A percentile compares a stretch with the other conserved stretches of the same genome.
Conservation (phyloP, 1,140 invertebrate species). For the Nasonia giraulti region DNA sequence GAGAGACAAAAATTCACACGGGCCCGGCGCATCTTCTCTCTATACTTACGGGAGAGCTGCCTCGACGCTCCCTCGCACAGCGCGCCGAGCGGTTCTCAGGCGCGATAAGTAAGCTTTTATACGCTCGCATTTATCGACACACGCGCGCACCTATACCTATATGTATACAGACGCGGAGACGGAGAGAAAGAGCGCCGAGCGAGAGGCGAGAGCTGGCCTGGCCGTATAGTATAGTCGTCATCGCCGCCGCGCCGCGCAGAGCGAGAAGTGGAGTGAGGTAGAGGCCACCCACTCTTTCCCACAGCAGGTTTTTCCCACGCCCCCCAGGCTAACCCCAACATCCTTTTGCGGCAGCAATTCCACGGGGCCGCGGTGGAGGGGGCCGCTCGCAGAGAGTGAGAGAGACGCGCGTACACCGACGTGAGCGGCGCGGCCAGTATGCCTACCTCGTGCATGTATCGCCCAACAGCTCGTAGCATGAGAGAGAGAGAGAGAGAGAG, state of each 20-base stretch:
- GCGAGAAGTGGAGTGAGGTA: slow-evolving; percentile 65
- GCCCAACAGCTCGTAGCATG: no score
- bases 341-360: slow-evolving; percentile 77
- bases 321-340: slow-evolving; percentile 83
- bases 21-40: slow-evolving; percentile 25
- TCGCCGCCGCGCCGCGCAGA: slow-evolving; percentile 29
- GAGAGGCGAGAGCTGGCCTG: not conserved
- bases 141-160: not conserved
- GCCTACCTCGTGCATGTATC: no score
- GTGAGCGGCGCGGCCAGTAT: not conserved
- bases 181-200: not conserved
- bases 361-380: slow-evolving; percentile 62
- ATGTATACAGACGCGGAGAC: not conserved
- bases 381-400: slow-evolving; percentile 42
- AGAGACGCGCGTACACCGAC: slow-evolving; percentile 46
- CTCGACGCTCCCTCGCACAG: slow-evolving; percentile 35
- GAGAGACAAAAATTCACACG: slow-evolving; percentile 52
- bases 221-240: slow-evolving; percentile 6
- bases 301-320: slow-evolving; percentile 86
- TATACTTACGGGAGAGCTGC: not conserved
- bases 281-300: slow-evolving; percentile 85
- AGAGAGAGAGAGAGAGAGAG: slow-evolving; percentile 56
- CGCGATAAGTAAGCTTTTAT: slow-evolving; percentile 51
- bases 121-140: slow-evolving; percentile 46
- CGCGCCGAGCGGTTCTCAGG: slow-evolving; percentile 39